Conservation (phyloP, 2,113 vertebrate genomes). For the Indri indri region DNA sequence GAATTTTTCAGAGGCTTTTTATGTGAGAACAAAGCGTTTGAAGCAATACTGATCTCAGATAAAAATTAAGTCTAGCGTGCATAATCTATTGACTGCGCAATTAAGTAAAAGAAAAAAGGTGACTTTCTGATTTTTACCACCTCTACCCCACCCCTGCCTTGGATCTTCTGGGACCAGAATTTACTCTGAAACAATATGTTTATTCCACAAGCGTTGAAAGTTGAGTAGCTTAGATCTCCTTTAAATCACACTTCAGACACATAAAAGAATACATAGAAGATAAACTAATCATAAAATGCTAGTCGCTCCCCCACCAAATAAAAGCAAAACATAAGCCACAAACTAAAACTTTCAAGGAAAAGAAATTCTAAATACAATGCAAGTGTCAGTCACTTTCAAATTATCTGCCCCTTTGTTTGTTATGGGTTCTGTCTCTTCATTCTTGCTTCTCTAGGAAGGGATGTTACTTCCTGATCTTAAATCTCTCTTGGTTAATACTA, state of each 20-base stretch:
- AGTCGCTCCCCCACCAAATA: background rate
- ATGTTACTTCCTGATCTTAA: background rate
- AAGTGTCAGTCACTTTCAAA: background rate
- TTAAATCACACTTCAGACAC: constrained; percentile 13
- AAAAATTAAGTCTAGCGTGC: background rate
- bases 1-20: background rate
- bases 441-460: background rate
- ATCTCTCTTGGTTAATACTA: background rate
- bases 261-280: background rate
- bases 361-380: background rate
- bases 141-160: background rate
- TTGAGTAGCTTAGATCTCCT: background rate
- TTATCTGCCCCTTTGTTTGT: background rate
- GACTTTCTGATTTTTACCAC: background rate
- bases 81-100: background rate
- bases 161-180: background rate
- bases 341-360: background rate
- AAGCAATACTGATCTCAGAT: background rate
- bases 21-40: background rate
- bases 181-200: background rate
- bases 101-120: background rate
- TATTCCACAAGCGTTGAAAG: background rate
- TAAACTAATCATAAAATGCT: background rate
- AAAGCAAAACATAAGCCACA: background rate
- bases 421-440: background rate